Evolutionary conservation across 2,888 invertebrate genomes (phyloP), one percentile per base, ranked within the genome.

Genomic region (Habrosyne pyritoides): DNA sequence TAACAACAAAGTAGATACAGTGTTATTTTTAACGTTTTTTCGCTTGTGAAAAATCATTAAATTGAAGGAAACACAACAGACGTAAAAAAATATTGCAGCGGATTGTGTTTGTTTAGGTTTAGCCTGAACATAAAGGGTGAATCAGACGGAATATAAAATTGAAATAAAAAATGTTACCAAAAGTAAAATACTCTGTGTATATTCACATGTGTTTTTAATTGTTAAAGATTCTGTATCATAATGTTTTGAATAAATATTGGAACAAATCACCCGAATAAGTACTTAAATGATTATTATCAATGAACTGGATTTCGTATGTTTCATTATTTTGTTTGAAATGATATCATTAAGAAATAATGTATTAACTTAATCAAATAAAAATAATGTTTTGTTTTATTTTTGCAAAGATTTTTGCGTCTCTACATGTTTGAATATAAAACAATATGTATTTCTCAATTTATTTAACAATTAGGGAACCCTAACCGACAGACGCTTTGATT

Each of bases 61-160:
- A 33, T 21, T 42, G 21, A 5, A 30, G n/a, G 21, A 64, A 64
- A 63, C 58, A 61, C 42, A 56, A 57, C 42, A 42, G 18, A 42
- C 42, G 18, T 56, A 55, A 33, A 54, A 52, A 54, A 46, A 66
- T 61, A 61, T 57, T 56, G 58, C 67, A 67, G 71, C 66, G 62
- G 59, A 68, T 66, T 58, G 62, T 74, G 72, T 82, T 84, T 83
- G 69, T 73, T 84, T 79, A 81, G 79, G 84, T 64, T 75, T 24
- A 69, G 78, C 73, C 67, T 71, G 57, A 81, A 79, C 68, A 72
- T 65, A 75, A 75, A 74, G 71, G 75, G 77, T 75, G 59, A 69
- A 67, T 71, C 71, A 66, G 61, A 69, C 62, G 67, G 69, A 64
- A 57, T 64, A 69, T 67, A 60, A 60, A 71, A 75, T 72, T 62